Evolutionary conservation across 2,113 vertebrate species (phyloP).

Genomic region (Typhlomys cinereus): DNA sequence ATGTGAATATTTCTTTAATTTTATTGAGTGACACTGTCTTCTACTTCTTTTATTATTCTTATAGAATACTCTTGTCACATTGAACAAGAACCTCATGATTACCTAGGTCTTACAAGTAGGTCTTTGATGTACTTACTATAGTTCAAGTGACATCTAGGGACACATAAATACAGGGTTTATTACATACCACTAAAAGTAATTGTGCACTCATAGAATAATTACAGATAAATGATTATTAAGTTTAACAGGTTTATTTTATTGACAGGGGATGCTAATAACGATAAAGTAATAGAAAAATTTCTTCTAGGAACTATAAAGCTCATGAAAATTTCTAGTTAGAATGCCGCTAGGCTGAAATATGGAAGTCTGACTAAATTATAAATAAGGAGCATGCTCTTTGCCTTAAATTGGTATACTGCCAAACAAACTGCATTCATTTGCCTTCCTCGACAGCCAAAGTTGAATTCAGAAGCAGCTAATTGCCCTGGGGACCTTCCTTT

Average conservation of each 20-base stretch:
- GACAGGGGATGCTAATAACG: neutral
- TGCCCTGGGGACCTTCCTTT: constrained; percentile 82
- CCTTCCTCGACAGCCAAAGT: constrained; percentile 87
- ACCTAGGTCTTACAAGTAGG: constrained; percentile 50
- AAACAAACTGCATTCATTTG: constrained; percentile 85
- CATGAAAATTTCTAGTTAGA: constrained; percentile 27
- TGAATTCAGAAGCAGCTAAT: constrained; percentile 86
- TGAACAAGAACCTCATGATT: constrained; percentile 60
- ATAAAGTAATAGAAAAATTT: neutral
- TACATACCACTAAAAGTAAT: constrained; percentile 42
- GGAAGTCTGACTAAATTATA: constrained; percentile 84
- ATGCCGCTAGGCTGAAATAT: constrained; percentile 57
- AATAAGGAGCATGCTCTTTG: constrained; percentile 82
- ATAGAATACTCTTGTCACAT: neutral
- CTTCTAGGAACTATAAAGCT: constrained; percentile 56
- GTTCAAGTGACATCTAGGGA: constrained; percentile 52
- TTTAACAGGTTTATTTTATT: constrained; percentile 53
- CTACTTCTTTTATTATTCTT: constrained; percentile 1
- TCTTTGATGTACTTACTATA: constrained; percentile 20
- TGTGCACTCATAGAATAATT: constrained; percentile 37
- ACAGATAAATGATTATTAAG: constrained; percentile 42
- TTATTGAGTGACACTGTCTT: neutral
- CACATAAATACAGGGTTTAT: constrained; percentile 70
- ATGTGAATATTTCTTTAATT: neutral
- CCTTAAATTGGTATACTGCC: constrained; percentile 85